phyloP scores from a whole-genome alignment of 2,888 invertebrate species.

The Monochamus alternatus region DNA sequence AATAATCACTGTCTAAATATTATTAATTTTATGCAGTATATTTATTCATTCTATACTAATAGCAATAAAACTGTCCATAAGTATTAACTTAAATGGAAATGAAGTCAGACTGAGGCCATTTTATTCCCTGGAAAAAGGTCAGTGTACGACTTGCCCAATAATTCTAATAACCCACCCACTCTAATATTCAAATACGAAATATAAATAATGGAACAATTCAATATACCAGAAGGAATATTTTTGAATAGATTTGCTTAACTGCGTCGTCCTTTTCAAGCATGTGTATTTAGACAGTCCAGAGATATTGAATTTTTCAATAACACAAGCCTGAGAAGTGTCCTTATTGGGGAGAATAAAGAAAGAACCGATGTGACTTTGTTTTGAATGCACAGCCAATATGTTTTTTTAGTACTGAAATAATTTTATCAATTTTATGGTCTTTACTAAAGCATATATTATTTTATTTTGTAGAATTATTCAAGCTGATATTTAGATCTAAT shows the following conservation, averaged over 20 bases:
- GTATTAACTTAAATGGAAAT: too few relatives aligned
- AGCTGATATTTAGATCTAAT: not conserved
- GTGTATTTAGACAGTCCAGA: conserved; percentile 17
- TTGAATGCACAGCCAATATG: not conserved
- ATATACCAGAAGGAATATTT: conserved; percentile 24
- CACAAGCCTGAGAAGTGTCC: conserved; percentile 1
- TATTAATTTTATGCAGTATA: too few relatives aligned
- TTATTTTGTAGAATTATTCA: too few relatives aligned
- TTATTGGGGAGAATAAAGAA: conserved; percentile 16
- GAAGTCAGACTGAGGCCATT: too few relatives aligned
- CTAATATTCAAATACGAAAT: not conserved
- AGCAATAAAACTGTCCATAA: too few relatives aligned
- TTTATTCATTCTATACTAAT: too few relatives aligned
- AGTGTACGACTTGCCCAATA: not conserved
- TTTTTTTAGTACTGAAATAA: not conserved
- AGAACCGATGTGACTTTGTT: conserved; percentile 19
- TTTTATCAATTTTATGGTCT: not conserved
- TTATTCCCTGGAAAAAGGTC: not conserved
- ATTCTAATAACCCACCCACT: conserved; percentile 3
- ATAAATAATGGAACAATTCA: conserved; percentile 22
- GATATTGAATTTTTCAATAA: conserved; percentile 17
- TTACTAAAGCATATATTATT: too few relatives aligned
- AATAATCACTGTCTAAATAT: too few relatives aligned
- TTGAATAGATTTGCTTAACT: conserved; percentile 23
- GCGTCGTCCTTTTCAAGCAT: not conserved